phyloP scores from a whole-genome alignment of 2,797 vertebrate genomes.

The Cryptoblepharus egeriae region DNA sequence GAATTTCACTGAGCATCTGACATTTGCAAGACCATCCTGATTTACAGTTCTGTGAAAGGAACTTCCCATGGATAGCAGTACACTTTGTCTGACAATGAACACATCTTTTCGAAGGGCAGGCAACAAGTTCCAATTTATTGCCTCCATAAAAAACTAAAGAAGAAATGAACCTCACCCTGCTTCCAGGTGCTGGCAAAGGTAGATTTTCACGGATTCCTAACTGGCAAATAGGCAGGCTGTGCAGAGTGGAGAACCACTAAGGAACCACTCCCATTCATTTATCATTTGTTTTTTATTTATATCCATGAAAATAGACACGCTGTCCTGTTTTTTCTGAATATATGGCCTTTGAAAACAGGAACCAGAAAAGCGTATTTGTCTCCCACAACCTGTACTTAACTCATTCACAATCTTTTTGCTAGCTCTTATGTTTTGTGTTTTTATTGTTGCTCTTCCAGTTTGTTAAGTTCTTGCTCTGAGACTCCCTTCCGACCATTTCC shows the following conservation, averaged over 20 bases:
- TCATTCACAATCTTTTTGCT: slow-evolving; percentile 29
- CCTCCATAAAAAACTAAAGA: background rate
- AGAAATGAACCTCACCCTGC: background rate
- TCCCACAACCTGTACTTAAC: slow-evolving; percentile 29
- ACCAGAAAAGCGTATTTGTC: slow-evolving; percentile 23
- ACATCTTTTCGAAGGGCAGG: background rate
- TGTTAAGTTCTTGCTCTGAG: slow-evolving; percentile 25
- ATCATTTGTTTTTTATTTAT: slow-evolving; percentile 35
- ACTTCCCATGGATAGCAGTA: background rate
- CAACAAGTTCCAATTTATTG: background rate
- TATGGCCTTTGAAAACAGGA: slow-evolving; percentile 37
- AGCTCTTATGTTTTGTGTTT: slow-evolving; percentile 5
- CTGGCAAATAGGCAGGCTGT: slow-evolving; percentile 35
- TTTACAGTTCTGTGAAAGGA: background rate
- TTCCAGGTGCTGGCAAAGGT: slow-evolving; percentile 31
- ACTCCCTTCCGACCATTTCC: slow-evolving; percentile 11
- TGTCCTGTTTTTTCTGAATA: slow-evolving; percentile 14
- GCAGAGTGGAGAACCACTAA: slow-evolving; percentile 21
- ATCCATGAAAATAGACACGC: slow-evolving; percentile 26
- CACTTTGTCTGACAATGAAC: background rate
- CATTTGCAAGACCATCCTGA: background rate
- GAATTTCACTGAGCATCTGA: background rate
- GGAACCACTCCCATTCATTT: slow-evolving; percentile 17
- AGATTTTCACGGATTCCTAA: slow-evolving; percentile 23
- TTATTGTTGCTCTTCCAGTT: slow-evolving; percentile 30